These are phyloP conservation scores for Ciconia boyciana DNA, from an alignment of 2,113 vertebrate species.

Conservation along the genomic window DNA sequence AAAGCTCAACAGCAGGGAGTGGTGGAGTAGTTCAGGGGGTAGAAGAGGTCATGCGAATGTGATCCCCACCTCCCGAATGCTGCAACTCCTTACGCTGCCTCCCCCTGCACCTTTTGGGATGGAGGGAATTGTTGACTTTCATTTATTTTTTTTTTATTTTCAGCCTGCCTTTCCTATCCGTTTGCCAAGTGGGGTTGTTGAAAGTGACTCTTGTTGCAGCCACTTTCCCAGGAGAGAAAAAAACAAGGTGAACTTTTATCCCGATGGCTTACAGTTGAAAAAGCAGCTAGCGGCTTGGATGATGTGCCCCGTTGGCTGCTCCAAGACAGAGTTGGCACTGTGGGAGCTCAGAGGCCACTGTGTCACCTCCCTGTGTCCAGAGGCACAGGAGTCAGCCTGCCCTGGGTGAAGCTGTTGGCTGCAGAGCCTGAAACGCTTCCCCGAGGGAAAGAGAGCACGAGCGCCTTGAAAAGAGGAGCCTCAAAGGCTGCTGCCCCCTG, in stretches of 20 bases:
- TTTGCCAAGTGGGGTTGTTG: not conserved
- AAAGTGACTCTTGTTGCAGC: not conserved
- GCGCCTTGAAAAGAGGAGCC: not conserved
- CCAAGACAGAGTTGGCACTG: not conserved
- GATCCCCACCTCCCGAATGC: not conserved
- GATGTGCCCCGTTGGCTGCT: not conserved
- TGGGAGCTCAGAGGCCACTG: not conserved
- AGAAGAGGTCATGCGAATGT: constrained; percentile 35
- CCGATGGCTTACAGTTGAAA: not conserved
- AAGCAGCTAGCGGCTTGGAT: not conserved
- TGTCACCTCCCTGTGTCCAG: not conserved
- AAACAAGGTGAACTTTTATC: not conserved
- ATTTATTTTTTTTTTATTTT: constrained; percentile 3
- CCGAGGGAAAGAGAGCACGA: not conserved
- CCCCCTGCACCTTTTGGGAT: not conserved
- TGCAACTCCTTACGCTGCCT: not conserved
- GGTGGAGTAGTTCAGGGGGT: constrained; percentile 14
- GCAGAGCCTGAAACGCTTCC: not conserved
- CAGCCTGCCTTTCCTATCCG: not conserved
- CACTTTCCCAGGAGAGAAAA: not conserved
- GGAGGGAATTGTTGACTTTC: not conserved
- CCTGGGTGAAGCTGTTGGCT: not conserved
- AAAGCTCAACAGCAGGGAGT: constrained; percentile 53
- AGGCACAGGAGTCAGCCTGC: not conserved
- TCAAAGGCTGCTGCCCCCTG: not conserved